Percentiles rank a stretch among this genome's conserved stretches.
Conservation (phyloP, 1,140 invertebrate species). For the Kradibia gibbosae region DNA sequence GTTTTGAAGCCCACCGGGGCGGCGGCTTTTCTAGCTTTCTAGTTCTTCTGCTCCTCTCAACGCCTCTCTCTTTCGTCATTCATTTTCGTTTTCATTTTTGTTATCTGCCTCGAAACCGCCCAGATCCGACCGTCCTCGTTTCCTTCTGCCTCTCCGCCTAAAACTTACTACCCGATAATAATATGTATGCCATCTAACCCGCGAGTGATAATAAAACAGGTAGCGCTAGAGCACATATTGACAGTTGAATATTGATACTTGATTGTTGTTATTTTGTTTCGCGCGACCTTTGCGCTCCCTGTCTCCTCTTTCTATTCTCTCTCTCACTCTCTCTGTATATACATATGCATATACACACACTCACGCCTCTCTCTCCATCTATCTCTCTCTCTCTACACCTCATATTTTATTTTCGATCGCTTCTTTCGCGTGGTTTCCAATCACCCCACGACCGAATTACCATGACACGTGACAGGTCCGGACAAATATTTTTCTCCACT, state of each 20-base stretch:
- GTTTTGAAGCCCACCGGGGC: not conserved
- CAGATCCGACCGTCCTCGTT: too few relatives aligned
- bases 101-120: not conserved
- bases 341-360: too few relatives aligned
- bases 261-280: constrained; percentile 28
- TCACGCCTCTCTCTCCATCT: not conserved
- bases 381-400: constrained; percentile 28
- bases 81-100: not conserved
- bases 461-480: constrained; percentile 41
- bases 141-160: not conserved
- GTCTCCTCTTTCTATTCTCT: not conserved
- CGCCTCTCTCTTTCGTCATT: not conserved
- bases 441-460: not conserved
- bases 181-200: too few relatives aligned
- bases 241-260: constrained; percentile 9
- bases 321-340: not conserved
- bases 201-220: not conserved
- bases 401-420: constrained; percentile 4
- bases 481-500: constrained; percentile 18
- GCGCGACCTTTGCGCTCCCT: constrained; percentile 16
- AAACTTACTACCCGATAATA: too few relatives aligned
- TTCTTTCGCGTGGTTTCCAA: constrained; percentile 26
- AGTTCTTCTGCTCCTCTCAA: not conserved
- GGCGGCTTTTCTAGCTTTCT: constrained; percentile 3
- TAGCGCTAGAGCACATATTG: constrained; percentile 2